Evolutionary conservation across 2,888 invertebrate genomes (phyloP).

Genomic region (Cetonia aurata): DNA sequence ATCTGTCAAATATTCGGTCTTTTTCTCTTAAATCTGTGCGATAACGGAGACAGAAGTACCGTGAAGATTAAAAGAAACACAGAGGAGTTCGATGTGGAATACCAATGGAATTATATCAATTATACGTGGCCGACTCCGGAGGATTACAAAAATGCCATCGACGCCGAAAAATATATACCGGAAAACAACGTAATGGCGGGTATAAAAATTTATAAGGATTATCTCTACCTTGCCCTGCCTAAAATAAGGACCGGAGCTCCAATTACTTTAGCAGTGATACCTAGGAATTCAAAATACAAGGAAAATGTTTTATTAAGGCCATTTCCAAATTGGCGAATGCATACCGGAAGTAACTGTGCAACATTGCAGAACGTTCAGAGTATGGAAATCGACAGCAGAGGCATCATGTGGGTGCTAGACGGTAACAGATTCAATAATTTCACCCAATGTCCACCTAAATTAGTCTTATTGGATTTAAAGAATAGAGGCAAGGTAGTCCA

Average conservation of each 20-base stretch:
- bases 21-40: constrained; percentile 54
- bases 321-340: constrained; percentile 79
- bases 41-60: constrained; percentile 42
- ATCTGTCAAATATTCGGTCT: constrained; percentile 56
- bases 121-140: constrained; percentile 75
- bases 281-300: constrained; percentile 59
- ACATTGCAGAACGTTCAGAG: constrained; percentile 81
- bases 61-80: constrained; percentile 45
- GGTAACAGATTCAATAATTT: constrained; percentile 70
- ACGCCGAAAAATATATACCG: constrained; percentile 59
- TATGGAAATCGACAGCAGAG: constrained; percentile 79
- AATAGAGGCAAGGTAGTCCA: constrained; percentile 43
- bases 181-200: constrained; percentile 78
- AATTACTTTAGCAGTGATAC: constrained; percentile 72
- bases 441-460: constrained; percentile 44
- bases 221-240: constrained; percentile 77
- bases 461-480: constrained; percentile 44
- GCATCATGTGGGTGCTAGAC: constrained; percentile 79
- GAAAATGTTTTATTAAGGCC: constrained; percentile 72
- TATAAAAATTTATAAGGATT: constrained; percentile 76
- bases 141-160: constrained; percentile 68
- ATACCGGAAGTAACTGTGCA: constrained; percentile 70
- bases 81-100: constrained; percentile 73
- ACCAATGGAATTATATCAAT: constrained; percentile 79
- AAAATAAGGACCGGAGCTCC: constrained; percentile 78